Base-by-base conservation (phyloP, 2,797 vertebrate genomes). In the Etheostoma nigrum region DNA sequence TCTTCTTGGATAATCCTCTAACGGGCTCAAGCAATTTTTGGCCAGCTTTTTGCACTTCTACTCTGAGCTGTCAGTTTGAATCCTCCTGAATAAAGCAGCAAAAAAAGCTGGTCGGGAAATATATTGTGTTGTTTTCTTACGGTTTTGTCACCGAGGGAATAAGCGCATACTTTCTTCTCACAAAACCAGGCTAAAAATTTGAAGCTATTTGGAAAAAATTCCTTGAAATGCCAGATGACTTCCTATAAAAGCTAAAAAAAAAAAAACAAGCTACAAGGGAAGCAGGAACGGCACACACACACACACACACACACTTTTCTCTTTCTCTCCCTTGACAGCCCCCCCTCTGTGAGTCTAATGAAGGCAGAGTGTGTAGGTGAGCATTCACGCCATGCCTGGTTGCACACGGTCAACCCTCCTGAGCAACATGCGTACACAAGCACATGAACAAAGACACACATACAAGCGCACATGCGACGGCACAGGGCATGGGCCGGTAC, bases 311-410 rank as follows among this genome's bases (percentile, higher is more conserved):
- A 60, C 72, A 15, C 40, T 27, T 33, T 52, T 4, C 65, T 4
- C 4, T 49, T 63, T 58, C 57, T 61, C 65, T 84, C 57, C 58
- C 61, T 58, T 73, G 74, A 82, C 85, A 81, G 68, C 61, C 80
- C 82, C 78, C 86, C 74, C 81, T 81, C 78, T 84, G 85, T 72
- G 83, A 86, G 76, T 76, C 82, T 90, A 90, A 93, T 92, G 79
- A 93, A 91, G 91, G 82, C 69, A 86, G 84, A 88, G 55, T 45
- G 83, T 72, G 91, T 90, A 75, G 90, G 88, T 33, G 79, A 86
- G 78, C 53, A 18, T 78, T 88, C 74, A 69, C 45, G 45, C 63
- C 78, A 90, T 45, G 83, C 82, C 86, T 89, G 86, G 76, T 60
- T 86, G 89, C 84, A 83, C 79, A 72, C 61, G 66, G 79, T 86